A percentile compares a stretch with the other conserved stretches of the same genome.
These are phyloP conservation scores for Artemia sinica DNA, from an alignment of 2,888 invertebrate species.

Conservation along the genomic window DNA sequence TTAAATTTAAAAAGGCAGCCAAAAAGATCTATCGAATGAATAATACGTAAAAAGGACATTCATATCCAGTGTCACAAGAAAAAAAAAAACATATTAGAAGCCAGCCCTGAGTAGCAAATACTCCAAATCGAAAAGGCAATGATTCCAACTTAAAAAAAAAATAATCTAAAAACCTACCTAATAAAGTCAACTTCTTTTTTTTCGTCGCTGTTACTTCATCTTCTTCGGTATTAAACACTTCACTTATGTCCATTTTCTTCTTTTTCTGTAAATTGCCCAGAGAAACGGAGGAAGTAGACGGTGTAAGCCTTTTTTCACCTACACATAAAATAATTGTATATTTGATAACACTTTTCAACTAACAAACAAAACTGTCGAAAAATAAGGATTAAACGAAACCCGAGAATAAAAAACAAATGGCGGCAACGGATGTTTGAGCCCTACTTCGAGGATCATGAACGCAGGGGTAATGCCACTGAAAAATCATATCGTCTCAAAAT, in stretches of 20 bases:
- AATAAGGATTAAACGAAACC: no score
- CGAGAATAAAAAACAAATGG: no score
- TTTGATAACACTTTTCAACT: not conserved
- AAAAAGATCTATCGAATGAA: no score
- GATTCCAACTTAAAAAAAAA: slow-evolving; percentile 1
- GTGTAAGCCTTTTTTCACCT: slow-evolving; percentile 1
- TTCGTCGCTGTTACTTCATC: slow-evolving; percentile 45
- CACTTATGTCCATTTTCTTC: slow-evolving; percentile 60
- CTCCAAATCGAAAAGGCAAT: no score
- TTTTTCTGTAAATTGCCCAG: slow-evolving; percentile 32
- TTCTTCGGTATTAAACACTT: slow-evolving; percentile 71
- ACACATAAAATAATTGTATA: not conserved
- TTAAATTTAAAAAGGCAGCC: no score
- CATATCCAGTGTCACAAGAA: slow-evolving; percentile 41
- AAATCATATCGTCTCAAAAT: no score
- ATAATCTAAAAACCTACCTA: slow-evolving; percentile 37
- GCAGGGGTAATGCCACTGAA: no score
- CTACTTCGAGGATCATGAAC: no score
- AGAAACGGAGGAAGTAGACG: slow-evolving; percentile 14
- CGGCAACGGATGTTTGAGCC: no score
- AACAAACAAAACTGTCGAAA: no score
- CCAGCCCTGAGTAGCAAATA: not conserved
- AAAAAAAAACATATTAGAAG: slow-evolving; percentile 21
- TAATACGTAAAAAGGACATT: slow-evolving; percentile 26
- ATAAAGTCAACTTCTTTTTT: slow-evolving; percentile 59